These are phyloP conservation scores for Ianthella basta DNA, from an alignment of 37 sponge, comb jelly and placozoan genomes.

Conservation along the genomic window DNA sequence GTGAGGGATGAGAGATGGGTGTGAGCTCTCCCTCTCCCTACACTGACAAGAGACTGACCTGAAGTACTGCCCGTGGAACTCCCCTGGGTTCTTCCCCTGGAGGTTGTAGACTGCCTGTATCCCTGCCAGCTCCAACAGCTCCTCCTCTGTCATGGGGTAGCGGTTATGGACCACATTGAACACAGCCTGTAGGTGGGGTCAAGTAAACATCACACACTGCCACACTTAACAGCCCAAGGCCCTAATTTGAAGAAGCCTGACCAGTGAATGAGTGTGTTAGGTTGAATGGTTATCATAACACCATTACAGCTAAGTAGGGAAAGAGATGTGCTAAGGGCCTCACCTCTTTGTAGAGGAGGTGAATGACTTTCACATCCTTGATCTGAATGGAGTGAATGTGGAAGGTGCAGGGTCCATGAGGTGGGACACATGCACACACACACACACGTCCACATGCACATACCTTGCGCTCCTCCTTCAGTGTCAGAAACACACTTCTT, in stretches of 20 bases:
- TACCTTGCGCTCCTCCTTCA: conserved; percentile 73
- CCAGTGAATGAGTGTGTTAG: neutral
- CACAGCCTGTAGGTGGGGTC: conserved; percentile 54
- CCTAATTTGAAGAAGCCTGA: too few relatives aligned
- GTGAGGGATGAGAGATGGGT: neutral
- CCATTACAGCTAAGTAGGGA: neutral
- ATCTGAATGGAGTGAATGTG: conserved; percentile 5
- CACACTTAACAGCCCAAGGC: neutral
- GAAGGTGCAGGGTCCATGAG: neutral
- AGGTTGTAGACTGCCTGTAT: conserved; percentile 53
- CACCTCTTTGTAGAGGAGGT: conserved; percentile 76
- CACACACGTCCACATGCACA: neutral
- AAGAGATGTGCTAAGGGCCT: neutral
- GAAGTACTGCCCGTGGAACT: conserved; percentile 1
- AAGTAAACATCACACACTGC: neutral
- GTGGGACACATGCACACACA: neutral
- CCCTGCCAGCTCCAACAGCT: conserved; percentile 61
- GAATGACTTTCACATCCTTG: conserved; percentile 50
- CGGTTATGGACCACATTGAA: conserved; percentile 69
- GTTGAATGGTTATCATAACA: neutral
- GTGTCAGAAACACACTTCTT: conserved; percentile 66
- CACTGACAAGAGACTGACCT: neutral
- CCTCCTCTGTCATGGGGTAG: conserved; percentile 63
- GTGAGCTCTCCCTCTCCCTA: neutral
- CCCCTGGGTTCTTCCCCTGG: neutral